These are phyloP conservation scores for Drepana arcuata DNA, from an alignment of 1,140 invertebrate genomes.

Conservation along the genomic window DNA sequence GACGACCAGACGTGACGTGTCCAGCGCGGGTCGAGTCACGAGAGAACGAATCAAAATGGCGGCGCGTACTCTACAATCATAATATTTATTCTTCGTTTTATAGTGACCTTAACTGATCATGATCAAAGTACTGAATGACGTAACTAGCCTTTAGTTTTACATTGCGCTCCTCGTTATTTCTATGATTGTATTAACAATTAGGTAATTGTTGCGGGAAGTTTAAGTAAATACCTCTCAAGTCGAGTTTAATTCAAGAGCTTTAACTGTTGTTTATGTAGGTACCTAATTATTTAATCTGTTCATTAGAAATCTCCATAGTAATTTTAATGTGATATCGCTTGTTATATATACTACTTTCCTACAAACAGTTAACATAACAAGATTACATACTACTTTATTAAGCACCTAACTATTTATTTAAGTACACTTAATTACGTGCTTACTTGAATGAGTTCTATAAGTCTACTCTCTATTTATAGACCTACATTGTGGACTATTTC, in stretches of 20 bases:
- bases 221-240: slow-evolving; percentile 48
- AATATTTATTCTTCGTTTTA: slow-evolving; percentile 71
- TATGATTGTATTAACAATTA: slow-evolving; percentile 16
- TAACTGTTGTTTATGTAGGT: slow-evolving; percentile 53
- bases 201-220: slow-evolving; percentile 21
- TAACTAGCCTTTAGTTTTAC: slow-evolving; percentile 55
- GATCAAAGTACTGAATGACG: slow-evolving; percentile 71
- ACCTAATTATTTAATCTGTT: slow-evolving; percentile 27
- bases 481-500: too few species aligned
- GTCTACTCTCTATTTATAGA: too few species aligned
- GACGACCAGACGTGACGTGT: slow-evolving; percentile 65
- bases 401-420: too few species aligned
- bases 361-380: too few species aligned
- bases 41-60: slow-evolving; percentile 70
- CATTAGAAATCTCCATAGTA: slow-evolving; percentile 14
- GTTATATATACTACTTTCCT: too few species aligned
- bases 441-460: too few species aligned
- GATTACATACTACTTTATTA: too few species aligned
- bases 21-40: slow-evolving; percentile 63
- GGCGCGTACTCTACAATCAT: slow-evolving; percentile 67
- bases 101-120: slow-evolving; percentile 69
- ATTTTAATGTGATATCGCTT: too few species aligned
- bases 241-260: slow-evolving; percentile 51
- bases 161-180: slow-evolving; percentile 37
- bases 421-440: too few species aligned